A percentile compares a stretch with the other conserved stretches of the same genome.
These are phyloP conservation scores for Lithobius niger DNA, from an alignment of 1,140 invertebrate genomes.

Conservation along the genomic window DNA sequence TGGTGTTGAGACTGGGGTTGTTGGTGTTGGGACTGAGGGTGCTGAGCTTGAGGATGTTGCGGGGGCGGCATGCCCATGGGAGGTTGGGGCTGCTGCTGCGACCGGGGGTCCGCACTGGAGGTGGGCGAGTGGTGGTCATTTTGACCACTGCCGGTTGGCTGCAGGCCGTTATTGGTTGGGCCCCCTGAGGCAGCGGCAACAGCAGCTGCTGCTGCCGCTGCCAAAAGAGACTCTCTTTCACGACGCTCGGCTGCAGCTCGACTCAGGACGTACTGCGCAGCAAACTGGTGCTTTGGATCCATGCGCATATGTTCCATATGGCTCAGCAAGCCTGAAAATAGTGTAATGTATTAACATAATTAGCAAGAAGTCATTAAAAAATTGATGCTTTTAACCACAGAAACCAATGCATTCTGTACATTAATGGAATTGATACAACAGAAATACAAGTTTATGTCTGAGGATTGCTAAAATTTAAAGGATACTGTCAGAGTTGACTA, in stretches of 20 bases:
- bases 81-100: background rate
- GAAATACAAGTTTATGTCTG: too few species aligned
- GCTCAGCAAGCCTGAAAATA: constrained; percentile 58
- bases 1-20: constrained; percentile 28
- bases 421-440: too few species aligned
- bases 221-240: constrained; percentile 47
- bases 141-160: background rate
- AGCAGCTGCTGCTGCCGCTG: background rate
- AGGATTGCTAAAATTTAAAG: too few species aligned
- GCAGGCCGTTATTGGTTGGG: background rate
- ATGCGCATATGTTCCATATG: constrained; percentile 95
- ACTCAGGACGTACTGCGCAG: constrained; percentile 80
- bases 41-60: constrained; percentile 49
- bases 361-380: too few species aligned
- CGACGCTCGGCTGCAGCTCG: constrained; percentile 74
- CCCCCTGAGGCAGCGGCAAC: background rate
- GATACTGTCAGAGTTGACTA: too few species aligned
- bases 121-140: background rate
- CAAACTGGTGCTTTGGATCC: constrained; percentile 92
- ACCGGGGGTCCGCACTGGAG: background rate
- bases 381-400: too few species aligned
- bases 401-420: too few species aligned
- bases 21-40: constrained; percentile 38
- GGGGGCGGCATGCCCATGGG: background rate
- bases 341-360: too few species aligned